Evolutionary conservation across 2,113 vertebrate species (phyloP), one percentile per base, ranked within the genome.

Genomic region (Phycodurus eques): DNA sequence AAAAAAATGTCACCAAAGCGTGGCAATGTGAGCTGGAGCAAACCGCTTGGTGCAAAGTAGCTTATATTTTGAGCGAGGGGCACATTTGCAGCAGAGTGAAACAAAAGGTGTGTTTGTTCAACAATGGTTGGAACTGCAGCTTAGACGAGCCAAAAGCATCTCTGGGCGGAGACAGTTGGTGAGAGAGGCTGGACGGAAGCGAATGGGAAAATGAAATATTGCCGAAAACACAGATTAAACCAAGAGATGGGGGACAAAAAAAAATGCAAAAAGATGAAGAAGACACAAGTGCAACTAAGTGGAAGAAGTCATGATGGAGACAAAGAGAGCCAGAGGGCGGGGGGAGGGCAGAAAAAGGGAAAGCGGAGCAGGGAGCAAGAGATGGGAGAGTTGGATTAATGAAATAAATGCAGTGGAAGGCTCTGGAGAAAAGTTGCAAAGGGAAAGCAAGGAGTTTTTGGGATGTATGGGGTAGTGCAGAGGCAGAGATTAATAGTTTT

Each of bases 401-500:
- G 86, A 88, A 89, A 90, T 83, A 87, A 88, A 91, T 85, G 88
- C 80, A 85, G 83, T 82, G 83, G 80, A 85, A 76, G 82, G 62
- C 85, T 90, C 83, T 83, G 79, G 86, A 89, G 86, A 44, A 70
- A 84, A 78, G 76, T 75, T 72, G 77, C 79, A 65, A 76, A 74
- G 69, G 78, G 79, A 80, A 76, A 80, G 73, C 44, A 70, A 68
- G 72, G 70, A 76, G 85, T 83, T 80, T 60, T 68, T 73, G 53
- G 72, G 70, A 54, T 64, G 78, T 53, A 70, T 59, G 74, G 69
- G 78, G 33, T 46, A 59, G 68, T 77, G 79, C 72, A 77, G 79
- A 78, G 75, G 83, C 83, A 74, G 86, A 89, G 90, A 90, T 88
- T 83, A 90, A 91, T 90, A 90, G 88, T 90, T 89, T 87, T 90